Conservation (phyloP, 92 coral and sea anemone species). For the Epizoanthus scotinus region DNA sequence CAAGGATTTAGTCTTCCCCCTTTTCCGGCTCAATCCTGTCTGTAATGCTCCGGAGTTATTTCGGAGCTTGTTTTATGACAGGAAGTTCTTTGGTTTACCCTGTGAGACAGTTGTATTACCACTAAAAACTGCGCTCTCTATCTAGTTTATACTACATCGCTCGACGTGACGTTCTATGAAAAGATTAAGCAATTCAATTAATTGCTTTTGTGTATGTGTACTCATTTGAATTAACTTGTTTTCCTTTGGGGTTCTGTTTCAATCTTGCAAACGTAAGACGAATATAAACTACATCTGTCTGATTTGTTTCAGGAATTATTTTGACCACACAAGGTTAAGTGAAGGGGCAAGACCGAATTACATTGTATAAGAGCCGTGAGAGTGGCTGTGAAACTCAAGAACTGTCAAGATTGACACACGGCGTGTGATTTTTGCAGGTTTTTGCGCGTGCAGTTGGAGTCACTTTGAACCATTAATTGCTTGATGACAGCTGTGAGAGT, state of each 20-base stretch:
- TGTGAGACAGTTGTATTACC: not conserved
- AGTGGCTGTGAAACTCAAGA: not conserved
- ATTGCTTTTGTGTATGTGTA: constrained; percentile 13
- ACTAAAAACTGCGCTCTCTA: not conserved
- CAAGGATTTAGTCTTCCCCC: not conserved
- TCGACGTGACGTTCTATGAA: constrained; percentile 23
- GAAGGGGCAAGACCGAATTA: not conserved
- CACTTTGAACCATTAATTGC: not conserved
- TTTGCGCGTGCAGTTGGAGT: constrained; percentile 23
- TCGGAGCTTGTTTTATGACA: not conserved
- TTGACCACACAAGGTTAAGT: not conserved
- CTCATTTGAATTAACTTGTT: constrained; percentile 32
- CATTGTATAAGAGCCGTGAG: not conserved
- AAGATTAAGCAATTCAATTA: constrained; percentile 5
- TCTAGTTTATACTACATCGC: not conserved
- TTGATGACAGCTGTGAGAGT: constrained; percentile 22
- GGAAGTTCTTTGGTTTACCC: constrained; percentile 3
- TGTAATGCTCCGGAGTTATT: not conserved
- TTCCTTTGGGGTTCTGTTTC: constrained; percentile 23
- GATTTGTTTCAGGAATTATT: not conserved
- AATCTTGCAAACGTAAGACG: not conserved
- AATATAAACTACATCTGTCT: not conserved
- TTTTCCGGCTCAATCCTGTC: too few species aligned
- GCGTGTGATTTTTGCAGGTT: not conserved
- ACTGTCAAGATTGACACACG: not conserved